Conservation (phyloP, 2,888 invertebrate genomes). For the Drosophila ustulata region DNA sequence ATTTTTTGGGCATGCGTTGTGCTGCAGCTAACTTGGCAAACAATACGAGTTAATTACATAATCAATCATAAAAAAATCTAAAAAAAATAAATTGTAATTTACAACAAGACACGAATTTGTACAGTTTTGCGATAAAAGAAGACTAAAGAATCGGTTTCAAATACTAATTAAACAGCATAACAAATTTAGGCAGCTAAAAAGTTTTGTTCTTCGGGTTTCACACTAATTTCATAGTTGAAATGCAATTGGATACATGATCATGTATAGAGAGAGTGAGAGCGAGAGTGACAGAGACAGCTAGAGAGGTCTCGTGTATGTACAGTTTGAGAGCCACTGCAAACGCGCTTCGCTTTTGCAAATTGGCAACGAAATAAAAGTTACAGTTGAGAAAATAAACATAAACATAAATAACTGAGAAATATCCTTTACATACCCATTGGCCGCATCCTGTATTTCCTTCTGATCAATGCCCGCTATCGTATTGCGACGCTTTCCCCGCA, state of each 20-base stretch:
- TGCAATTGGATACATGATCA: constrained; percentile 36
- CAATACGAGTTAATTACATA: constrained; percentile 64
- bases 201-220: constrained; percentile 30
- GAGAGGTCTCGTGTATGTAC: constrained; percentile 42
- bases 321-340: constrained; percentile 52
- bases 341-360: constrained; percentile 18
- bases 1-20: constrained; percentile 40
- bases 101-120: constrained; percentile 59
- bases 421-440: constrained; percentile 90
- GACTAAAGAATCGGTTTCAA: constrained; percentile 30
- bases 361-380: constrained; percentile 38
- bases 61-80: constrained; percentile 29
- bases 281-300: constrained; percentile 13
- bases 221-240: constrained; percentile 40
- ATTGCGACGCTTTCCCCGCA: constrained; percentile 93
- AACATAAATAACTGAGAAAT: neutral
- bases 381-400: constrained; percentile 25
- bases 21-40: constrained; percentile 73
- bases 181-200: constrained; percentile 73
- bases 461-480: constrained; percentile 96
- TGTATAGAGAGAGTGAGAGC: constrained; percentile 16
- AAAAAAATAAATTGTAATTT: constrained; percentile 4
- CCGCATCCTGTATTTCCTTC: constrained; percentile 94
- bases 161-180: constrained; percentile 79
- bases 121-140: constrained; percentile 40